Evolutionary conservation across 37 sponge, comb jelly and placozoan species (phyloP), one percentile per base, ranked within the genome.

Genomic region (Beroe ovata): DNA sequence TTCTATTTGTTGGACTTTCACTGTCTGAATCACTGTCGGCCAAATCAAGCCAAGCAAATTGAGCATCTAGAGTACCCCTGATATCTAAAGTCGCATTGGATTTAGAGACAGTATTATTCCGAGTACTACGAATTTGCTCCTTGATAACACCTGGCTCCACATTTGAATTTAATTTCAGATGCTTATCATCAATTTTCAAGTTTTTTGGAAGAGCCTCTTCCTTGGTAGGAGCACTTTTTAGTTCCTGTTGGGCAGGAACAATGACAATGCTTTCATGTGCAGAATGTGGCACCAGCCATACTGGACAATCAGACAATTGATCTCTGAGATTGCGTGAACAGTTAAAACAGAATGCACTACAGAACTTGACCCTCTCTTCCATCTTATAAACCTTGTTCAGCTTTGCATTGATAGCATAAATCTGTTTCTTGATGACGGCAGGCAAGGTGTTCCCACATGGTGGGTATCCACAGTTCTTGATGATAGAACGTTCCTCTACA

Each of bases 321-420:
- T 77, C 84, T 77, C 84, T 33, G 3, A 77, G 4, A 26, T 11
- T 42, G 26, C 84, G 16, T 2, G 84, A 77, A n/a, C 23, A 42
- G 16, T 4, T n/a, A 36, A 42, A 77, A 42, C 84, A 77, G 2
- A 8, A 32, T 11, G 42, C 6, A 22, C 54, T 42, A 77, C 84
- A 77, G 23, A 42, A 77, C 54, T 40, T 77, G 21, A 36, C 38
- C 28, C 84, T 77, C 22, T 77, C 84, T 25, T 77, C 84, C 35
- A 77, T 42, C 21, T 77, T 77, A 26, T 77, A 77, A 39, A 77
- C 84, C 54, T 77, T 77, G 54, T 77, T 77, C 54, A 42, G 22
- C 28, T 23, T 39, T 40, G 54, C 28, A 25, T 77, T 42, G 20
- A 77, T 77, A 1, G 84, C 84, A 19, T 42, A 77, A n/a, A 54